Percentiles rank a stretch among this genome's conserved stretches.
Conservation (phyloP, 2,113 vertebrate species). For the Cisticola juncidis region DNA sequence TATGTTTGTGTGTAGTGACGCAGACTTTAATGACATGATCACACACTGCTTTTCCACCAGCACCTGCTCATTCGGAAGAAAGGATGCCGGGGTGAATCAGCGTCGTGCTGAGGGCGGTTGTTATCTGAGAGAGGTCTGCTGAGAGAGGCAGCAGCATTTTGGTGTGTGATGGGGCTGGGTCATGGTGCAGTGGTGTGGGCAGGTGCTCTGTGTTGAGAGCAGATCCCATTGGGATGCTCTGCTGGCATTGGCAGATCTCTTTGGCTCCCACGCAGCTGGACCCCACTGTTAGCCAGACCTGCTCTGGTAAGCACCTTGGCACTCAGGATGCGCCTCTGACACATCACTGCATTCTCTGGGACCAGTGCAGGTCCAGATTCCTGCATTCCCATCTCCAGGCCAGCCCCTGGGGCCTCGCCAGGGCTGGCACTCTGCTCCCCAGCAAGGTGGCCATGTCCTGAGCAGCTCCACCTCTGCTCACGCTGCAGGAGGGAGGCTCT, state of each 20-base stretch:
- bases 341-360: accelerated
- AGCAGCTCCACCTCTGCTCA: background rate
- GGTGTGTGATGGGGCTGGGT: accelerated
- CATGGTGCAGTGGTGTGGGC: accelerated
- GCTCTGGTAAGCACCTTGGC: background rate
- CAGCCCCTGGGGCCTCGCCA: background rate
- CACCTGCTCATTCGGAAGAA: conserved; percentile 55
- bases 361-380: background rate
- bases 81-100: conserved; percentile 38
- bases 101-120: background rate
- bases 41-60: background rate
- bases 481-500: conserved; percentile 69
- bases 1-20: background rate
- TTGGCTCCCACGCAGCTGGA: background rate
- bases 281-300: accelerated
- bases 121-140: conserved; percentile 19
- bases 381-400: accelerated
- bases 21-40: conserved; percentile 35
- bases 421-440: background rate
- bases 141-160: background rate
- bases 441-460: accelerated
- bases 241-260: background rate
- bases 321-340: accelerated
- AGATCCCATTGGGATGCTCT: background rate
- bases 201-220: accelerated